A percentile compares a stretch with the other conserved stretches of the same genome.
These are phyloP conservation scores for Diabrotica undecimpunctata DNA, from an alignment of 1,140 invertebrate genomes.

Conservation along the genomic window DNA sequence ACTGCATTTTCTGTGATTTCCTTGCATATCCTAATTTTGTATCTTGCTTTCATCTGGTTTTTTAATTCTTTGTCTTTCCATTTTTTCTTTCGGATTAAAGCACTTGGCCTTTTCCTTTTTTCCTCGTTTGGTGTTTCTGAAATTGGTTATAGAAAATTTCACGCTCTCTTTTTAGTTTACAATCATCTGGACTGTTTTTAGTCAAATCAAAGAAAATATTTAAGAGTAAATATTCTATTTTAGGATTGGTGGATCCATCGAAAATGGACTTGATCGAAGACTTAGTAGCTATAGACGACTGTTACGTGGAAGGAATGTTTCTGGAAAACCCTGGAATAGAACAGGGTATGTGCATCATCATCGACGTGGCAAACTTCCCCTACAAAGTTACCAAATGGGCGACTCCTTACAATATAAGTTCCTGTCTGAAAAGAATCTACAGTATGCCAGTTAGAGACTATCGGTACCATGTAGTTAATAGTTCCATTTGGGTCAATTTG, in stretches of 20 bases:
- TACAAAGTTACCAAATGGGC: conserved; percentile 43
- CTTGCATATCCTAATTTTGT: too few species aligned
- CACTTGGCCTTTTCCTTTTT: too few species aligned
- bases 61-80: too few species aligned
- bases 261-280: conserved; percentile 26
- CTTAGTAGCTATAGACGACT: conserved; percentile 25
- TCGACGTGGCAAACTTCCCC: conserved; percentile 43
- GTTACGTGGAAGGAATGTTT: conserved; percentile 23
- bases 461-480: conserved; percentile 39
- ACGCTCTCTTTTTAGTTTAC: too few species aligned
- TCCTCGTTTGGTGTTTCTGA: too few species aligned
- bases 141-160: too few species aligned
- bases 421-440: conserved; percentile 38
- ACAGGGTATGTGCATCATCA: conserved; percentile 41
- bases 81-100: too few species aligned
- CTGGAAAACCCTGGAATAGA: conserved; percentile 17
- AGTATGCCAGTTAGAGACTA: conserved; percentile 36
- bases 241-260: conserved; percentile 14
- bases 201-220: too few species aligned
- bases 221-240: background rate
- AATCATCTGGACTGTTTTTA: too few species aligned
- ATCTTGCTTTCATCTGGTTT: too few species aligned
- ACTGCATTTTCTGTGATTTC: too few species aligned
- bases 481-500: conserved; percentile 30
- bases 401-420: conserved; percentile 42